phyloP scores from a whole-genome alignment of 2,888 invertebrate genomes.

The Polyploca ridens region DNA sequence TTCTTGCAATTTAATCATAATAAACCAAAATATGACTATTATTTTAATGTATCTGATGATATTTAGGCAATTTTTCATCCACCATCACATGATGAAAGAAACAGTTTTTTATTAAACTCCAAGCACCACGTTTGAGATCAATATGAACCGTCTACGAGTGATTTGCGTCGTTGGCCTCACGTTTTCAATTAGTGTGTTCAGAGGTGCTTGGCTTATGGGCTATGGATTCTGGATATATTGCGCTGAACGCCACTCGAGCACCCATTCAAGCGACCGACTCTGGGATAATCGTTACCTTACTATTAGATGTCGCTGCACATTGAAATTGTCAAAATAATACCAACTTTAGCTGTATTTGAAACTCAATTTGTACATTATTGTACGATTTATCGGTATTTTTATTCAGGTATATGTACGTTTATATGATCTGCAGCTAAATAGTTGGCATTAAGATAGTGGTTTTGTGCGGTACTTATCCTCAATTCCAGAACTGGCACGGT shows the following conservation, averaged over 20 bases:
- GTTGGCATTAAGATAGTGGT: too few relatives aligned
- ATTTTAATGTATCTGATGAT: too few relatives aligned
- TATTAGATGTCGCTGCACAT: not conserved
- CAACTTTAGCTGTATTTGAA: not conserved
- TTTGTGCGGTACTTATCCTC: too few relatives aligned
- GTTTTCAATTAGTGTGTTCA: constrained; percentile 78
- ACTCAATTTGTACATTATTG: not conserved
- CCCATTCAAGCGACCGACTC: constrained; percentile 40
- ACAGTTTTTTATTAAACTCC: not conserved
- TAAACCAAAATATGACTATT: too few relatives aligned
- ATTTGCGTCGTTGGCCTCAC: constrained; percentile 60
- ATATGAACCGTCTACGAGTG: constrained; percentile 21
- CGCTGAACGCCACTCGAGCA: constrained; percentile 20
- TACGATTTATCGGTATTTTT: not conserved
- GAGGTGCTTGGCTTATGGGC: constrained; percentile 55
- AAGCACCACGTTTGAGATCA: not conserved
- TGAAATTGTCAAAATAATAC: not conserved
- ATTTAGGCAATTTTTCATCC: too few relatives aligned
- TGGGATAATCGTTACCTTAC: constrained; percentile 38
- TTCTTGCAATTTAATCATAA: not conserved
- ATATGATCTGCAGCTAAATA: not conserved
- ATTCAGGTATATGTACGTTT: not conserved
- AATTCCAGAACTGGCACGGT: too few relatives aligned
- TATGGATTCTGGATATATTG: constrained; percentile 33
- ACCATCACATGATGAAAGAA: not conserved